These are phyloP conservation scores for Nannoperca obscura DNA, from an alignment of 2,797 vertebrate species.

Conservation along the genomic window DNA sequence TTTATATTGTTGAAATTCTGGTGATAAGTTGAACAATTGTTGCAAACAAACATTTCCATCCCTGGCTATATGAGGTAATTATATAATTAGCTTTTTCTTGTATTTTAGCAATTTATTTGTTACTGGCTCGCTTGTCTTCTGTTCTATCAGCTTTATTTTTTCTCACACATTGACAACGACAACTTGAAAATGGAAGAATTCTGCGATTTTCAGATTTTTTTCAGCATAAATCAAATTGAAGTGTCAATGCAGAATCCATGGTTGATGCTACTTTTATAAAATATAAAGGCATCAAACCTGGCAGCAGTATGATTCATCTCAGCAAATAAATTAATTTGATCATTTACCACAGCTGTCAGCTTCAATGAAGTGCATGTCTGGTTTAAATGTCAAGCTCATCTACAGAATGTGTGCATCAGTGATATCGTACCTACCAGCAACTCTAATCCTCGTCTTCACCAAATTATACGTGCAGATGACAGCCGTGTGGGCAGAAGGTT, in stretches of 20 bases:
- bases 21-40: constrained; percentile 26
- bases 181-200: constrained; percentile 16
- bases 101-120: constrained; percentile 5
- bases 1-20: constrained; percentile 28
- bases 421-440: constrained; percentile 19
- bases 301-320: constrained; percentile 36
- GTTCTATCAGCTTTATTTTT: neutral
- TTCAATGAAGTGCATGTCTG: constrained; percentile 52
- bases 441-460: constrained; percentile 44
- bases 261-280: constrained; percentile 26
- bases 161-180: neutral
- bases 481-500: constrained; percentile 29
- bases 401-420: constrained; percentile 43
- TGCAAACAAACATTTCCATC: constrained; percentile 4
- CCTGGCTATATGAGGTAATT: neutral
- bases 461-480: constrained; percentile 40
- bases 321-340: constrained; percentile 62
- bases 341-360: constrained; percentile 61
- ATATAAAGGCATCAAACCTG: constrained; percentile 43
- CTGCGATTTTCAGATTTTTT: neutral
- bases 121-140: neutral
- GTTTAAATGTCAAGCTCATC: constrained; percentile 74
- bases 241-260: neutral
- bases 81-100: neutral
- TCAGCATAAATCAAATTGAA: neutral